A percentile compares a stretch with the other conserved stretches of the same genome.
These are phyloP conservation scores for Physella acuta DNA, from an alignment of 1,140 invertebrate species.

Conservation along the genomic window DNA sequence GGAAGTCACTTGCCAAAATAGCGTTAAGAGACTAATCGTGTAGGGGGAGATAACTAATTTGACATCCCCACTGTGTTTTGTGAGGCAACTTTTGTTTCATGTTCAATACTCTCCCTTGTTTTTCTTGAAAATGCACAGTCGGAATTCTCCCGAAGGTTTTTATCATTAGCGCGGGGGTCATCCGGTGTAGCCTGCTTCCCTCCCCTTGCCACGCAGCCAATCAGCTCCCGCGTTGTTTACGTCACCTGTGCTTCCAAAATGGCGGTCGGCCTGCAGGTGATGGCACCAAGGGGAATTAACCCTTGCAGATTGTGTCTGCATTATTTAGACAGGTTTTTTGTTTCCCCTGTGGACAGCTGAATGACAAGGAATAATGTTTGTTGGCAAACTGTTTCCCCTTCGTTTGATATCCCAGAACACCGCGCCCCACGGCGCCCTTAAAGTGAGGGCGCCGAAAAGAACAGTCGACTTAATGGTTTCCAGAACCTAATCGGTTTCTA, in stretches of 20 bases:
- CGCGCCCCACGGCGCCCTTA: constrained; percentile 68
- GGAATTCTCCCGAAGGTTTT: background rate
- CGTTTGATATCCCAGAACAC: constrained; percentile 56
- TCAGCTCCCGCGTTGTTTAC: constrained; percentile 4
- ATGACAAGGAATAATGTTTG: constrained; percentile 14
- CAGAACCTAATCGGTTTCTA: too few species aligned
- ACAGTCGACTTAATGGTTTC: too few species aligned
- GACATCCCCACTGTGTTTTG: background rate
- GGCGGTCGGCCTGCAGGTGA: constrained; percentile 7
- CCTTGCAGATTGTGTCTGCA: constrained; percentile 3
- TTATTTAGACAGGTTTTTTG: constrained; percentile 8
- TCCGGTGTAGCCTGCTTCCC: background rate
- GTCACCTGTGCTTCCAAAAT: constrained; percentile 7
- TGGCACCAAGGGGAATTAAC: constrained; percentile 9
- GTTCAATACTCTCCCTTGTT: background rate
- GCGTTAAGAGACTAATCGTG: background rate
- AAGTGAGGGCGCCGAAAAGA: constrained; percentile 63
- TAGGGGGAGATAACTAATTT: background rate
- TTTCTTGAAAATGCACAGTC: constrained; percentile 10
- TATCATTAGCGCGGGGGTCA: constrained; percentile 1
- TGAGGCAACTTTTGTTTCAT: background rate
- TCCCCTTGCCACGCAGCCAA: constrained; percentile 4
- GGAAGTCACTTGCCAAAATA: background rate
- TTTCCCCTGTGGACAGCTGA: constrained; percentile 1
- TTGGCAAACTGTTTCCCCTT: background rate